These are phyloP conservation scores for Elephantulus edwardii DNA, from an alignment of 2,113 vertebrate genomes.

Conservation along the genomic window DNA sequence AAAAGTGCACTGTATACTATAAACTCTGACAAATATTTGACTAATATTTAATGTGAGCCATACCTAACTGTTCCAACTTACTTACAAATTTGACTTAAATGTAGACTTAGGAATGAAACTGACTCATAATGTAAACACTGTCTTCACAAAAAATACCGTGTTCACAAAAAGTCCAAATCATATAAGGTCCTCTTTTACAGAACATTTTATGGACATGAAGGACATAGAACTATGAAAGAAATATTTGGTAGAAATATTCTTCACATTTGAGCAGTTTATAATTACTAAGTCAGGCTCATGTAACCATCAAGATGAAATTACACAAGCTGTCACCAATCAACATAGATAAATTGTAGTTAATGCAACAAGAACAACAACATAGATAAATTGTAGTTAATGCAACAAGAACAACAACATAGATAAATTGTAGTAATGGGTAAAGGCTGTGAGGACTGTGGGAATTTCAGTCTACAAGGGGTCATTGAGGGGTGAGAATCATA, in stretches of 20 bases:
- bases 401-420: too few relatives aligned
- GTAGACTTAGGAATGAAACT: not conserved
- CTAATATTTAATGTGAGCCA: not conserved
- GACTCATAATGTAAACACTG: not conserved
- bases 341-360: not conserved
- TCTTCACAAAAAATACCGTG: too few relatives aligned
- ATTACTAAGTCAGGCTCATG: not conserved
- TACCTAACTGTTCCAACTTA: not conserved
- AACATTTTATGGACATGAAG: not conserved
- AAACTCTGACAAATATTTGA: not conserved
- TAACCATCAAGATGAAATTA: not conserved
- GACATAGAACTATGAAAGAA: not conserved
- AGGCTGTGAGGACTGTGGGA: not conserved
- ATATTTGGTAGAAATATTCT: conserved; percentile 15
- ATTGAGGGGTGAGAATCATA: not conserved
- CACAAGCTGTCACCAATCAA: not conserved
- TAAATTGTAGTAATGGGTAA: not conserved
- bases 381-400: too few relatives aligned
- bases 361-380: too few relatives aligned
- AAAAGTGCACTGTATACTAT: not conserved
- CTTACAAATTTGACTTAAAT: not conserved
- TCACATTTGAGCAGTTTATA: conserved; percentile 41
- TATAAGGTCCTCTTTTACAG: not conserved
- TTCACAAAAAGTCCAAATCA: too few relatives aligned
- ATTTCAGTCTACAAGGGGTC: not conserved